These are phyloP conservation scores for Onychomys torridus DNA, from an alignment of 2,797 vertebrate species.

Conservation along the genomic window DNA sequence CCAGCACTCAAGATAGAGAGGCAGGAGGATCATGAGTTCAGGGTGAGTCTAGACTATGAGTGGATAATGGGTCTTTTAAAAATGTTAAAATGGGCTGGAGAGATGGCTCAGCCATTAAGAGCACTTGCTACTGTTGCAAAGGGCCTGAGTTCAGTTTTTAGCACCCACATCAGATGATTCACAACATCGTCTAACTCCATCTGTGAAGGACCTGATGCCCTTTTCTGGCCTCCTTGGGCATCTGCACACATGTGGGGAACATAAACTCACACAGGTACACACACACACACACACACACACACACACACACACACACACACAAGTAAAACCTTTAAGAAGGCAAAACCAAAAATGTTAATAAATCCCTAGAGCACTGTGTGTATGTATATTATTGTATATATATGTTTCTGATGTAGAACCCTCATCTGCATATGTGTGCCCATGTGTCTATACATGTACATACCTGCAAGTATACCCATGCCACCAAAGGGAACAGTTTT, in stretches of 20 bases:
- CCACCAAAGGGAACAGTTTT: neutral
- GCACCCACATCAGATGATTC: too few relatives aligned
- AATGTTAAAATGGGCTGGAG: neutral
- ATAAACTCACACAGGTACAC: neutral
- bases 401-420: neutral
- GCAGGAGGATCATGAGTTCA: neutral
- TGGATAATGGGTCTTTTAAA: too few relatives aligned
- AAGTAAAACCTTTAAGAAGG: neutral
- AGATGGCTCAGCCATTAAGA: neutral
- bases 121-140: neutral
- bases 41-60: neutral
- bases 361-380: neutral
- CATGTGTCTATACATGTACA: fast-evolving
- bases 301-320: neutral
- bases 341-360: neutral
- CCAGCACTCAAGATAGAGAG: neutral
- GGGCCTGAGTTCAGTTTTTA: too few relatives aligned
- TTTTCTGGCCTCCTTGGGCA: neutral
- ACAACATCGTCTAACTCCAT: too few relatives aligned
- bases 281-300: neutral
- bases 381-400: neutral
- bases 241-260: neutral
- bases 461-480: neutral
- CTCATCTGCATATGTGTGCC: neutral
- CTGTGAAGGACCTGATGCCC: neutral